Evolutionary conservation across 1,140 invertebrate species (phyloP).

Genomic region (Zaprionus ghesquierei): DNA sequence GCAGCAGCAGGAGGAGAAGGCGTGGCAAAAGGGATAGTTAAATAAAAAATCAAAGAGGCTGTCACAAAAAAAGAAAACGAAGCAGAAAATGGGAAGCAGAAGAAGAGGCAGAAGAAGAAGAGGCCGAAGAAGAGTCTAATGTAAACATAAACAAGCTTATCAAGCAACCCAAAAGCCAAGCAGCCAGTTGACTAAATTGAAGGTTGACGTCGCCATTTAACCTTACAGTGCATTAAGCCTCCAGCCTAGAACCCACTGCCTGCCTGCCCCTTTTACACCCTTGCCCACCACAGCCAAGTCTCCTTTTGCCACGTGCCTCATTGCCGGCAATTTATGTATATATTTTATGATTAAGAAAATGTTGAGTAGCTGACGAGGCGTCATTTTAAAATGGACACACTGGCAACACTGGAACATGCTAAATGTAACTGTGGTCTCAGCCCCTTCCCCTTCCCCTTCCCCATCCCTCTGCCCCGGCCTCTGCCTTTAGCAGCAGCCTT

Average conservation of each 20-base stretch:
- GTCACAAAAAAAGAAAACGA: conserved; percentile 29
- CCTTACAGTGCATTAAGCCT: conserved; percentile 39
- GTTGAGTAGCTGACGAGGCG: conserved; percentile 54
- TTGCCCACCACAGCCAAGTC: background rate
- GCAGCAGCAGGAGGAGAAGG: background rate
- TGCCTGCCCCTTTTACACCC: background rate
- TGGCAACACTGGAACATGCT: background rate
- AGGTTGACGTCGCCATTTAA: conserved; percentile 65
- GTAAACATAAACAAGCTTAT: conserved; percentile 77
- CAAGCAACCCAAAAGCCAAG: conserved; percentile 18
- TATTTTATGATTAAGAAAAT: conserved; percentile 37
- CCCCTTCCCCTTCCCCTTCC: background rate
- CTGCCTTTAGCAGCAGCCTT: conserved; percentile 20
- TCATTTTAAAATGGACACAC: conserved; percentile 30
- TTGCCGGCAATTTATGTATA: conserved; percentile 13
- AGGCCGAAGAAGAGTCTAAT: conserved; percentile 26
- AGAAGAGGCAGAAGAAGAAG: background rate
- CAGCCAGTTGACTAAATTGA: conserved; percentile 53
- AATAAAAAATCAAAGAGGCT: conserved; percentile 50
- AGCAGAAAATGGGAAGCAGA: background rate
- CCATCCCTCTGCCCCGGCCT: background rate
- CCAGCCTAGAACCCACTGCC: background rate
- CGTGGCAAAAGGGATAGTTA: conserved; percentile 46
- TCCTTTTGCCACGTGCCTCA: background rate
- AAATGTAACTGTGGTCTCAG: conserved; percentile 23